Evolutionary conservation across 1,140 invertebrate genomes (phyloP).

Genomic region (Nautilus pompilius): DNA sequence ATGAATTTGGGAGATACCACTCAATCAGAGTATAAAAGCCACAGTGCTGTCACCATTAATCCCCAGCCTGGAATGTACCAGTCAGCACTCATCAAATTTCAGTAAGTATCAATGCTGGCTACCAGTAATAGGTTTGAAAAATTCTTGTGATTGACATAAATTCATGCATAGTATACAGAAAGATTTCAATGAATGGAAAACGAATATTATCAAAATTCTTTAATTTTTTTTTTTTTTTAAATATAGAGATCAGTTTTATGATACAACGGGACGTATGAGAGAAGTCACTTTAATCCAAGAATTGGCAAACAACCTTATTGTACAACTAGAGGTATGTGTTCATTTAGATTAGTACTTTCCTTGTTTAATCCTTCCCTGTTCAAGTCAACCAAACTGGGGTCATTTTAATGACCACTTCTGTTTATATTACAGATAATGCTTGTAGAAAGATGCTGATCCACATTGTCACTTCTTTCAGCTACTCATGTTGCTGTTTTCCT

Average conservation of each 20-base stretch:
- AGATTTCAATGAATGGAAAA: not conserved
- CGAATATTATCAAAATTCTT: not conserved
- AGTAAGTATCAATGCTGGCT: not conserved
- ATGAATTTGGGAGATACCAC: slow-evolving; percentile 33
- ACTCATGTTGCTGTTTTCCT: no score
- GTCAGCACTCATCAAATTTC: not conserved
- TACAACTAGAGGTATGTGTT: not conserved
- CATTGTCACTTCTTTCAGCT: no score
- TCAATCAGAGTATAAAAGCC: slow-evolving; percentile 25
- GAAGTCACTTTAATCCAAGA: not conserved
- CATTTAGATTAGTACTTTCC: no score
- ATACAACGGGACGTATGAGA: not conserved
- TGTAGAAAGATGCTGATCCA: no score
- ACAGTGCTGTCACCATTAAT: not conserved
- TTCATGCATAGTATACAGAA: not conserved
- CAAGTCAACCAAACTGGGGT: no score
- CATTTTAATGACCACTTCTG: no score
- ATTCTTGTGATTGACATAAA: not conserved
- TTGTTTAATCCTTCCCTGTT: no score
- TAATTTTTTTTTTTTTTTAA: not conserved
- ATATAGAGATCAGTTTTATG: not conserved
- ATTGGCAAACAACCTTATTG: not conserved
- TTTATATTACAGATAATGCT: no score
- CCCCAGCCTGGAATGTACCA: not conserved
- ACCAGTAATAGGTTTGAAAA: not conserved